Percentiles rank a stretch among this genome's conserved stretches.
Conservation (phyloP, 2,113 vertebrate genomes). For the Climacteris rufus region DNA sequence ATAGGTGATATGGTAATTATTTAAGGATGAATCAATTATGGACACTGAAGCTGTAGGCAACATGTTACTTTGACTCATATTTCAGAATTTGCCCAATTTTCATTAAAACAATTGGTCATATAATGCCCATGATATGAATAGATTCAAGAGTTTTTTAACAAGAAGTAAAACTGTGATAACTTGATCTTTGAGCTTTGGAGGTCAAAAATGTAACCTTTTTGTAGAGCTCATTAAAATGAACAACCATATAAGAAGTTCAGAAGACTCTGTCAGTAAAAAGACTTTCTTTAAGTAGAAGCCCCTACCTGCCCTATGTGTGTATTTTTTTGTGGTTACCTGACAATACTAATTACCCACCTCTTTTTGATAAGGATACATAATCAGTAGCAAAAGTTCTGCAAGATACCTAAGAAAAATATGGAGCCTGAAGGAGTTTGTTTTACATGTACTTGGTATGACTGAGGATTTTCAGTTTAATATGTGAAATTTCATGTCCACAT, state of each 20-base stretch:
- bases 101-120: slow-evolving; percentile 20
- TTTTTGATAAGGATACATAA: neutral
- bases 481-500: neutral
- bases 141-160: slow-evolving; percentile 21
- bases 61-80: slow-evolving; percentile 6
- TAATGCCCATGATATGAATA: slow-evolving; percentile 4
- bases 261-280: neutral
- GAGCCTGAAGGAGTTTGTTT: neutral
- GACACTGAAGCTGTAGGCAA: slow-evolving; percentile 14
- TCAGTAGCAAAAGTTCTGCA: neutral
- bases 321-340: neutral
- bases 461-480: neutral
- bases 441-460: neutral
- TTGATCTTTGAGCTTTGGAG: slow-evolving; percentile 42
- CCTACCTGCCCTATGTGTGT: neutral
- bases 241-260: neutral
- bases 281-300: neutral
- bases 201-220: slow-evolving; percentile 29
- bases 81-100: slow-evolving; percentile 23
- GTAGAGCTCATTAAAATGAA: slow-evolving; percentile 56
- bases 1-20: slow-evolving; percentile 53
- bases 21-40: slow-evolving; percentile 45
- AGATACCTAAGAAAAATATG: neutral
- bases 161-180: slow-evolving; percentile 15
- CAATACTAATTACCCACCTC: neutral